phyloP scores from a whole-genome alignment of 1,140 invertebrate species.

The Acyrthosiphon pisum region DNA sequence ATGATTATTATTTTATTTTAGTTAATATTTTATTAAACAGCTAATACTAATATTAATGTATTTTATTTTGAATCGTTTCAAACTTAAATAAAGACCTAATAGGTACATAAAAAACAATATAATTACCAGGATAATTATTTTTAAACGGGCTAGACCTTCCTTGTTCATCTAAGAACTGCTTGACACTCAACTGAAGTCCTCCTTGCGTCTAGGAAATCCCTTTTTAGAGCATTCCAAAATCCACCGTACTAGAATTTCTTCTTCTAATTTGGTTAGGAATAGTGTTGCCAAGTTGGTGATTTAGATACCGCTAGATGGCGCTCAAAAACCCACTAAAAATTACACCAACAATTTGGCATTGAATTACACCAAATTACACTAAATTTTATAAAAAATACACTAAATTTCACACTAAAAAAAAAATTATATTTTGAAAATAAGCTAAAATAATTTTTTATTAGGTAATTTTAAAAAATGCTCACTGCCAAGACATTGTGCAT shows the following conservation, averaged over 20 bases:
- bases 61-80: constrained; percentile 10
- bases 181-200: background rate
- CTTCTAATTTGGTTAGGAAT: background rate
- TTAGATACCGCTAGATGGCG: too few species aligned
- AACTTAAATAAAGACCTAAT: background rate
- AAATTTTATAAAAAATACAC: too few species aligned
- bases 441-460: too few species aligned
- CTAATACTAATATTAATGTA: background rate
- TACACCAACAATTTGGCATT: too few species aligned
- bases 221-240: background rate
- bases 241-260: background rate
- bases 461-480: too few species aligned
- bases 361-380: too few species aligned
- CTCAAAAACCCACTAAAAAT: too few species aligned
- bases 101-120: background rate
- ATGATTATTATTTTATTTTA: background rate
- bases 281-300: too few species aligned
- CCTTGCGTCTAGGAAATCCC: background rate
- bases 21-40: background rate
- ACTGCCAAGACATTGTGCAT: too few species aligned
- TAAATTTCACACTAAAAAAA: too few species aligned
- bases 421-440: too few species aligned
- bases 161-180: background rate
- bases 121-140: constrained; percentile 25
- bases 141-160: background rate